Conservation (phyloP, 2,113 vertebrate species). For the Python bivittatus region DNA sequence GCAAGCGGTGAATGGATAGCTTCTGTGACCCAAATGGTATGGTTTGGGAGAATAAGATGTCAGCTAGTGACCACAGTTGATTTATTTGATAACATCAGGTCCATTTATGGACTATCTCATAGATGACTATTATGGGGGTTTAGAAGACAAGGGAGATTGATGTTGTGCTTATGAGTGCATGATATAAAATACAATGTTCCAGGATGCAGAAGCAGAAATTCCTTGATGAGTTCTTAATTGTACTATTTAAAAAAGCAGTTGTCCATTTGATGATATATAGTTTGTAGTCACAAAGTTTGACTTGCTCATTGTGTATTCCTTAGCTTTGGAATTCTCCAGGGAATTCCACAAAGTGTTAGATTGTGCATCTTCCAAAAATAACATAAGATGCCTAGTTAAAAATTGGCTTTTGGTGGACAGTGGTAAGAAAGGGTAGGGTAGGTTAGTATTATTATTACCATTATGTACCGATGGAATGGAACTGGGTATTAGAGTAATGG, state of each 20-base stretch:
- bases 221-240: background rate
- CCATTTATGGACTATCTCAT: conserved; percentile 54
- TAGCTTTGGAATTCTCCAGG: background rate
- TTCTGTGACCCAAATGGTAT: conserved; percentile 56
- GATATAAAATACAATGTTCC: conserved; percentile 28
- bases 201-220: background rate
- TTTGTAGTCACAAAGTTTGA: background rate
- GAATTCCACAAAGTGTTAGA: background rate
- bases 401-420: background rate
- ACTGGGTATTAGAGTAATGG: background rate
- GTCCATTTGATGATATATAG: background rate
- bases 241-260: background rate
- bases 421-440: background rate
- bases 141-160: conserved; percentile 47
- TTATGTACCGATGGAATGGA: background rate
- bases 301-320: background rate
- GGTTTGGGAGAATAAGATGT: conserved; percentile 47
- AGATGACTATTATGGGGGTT: conserved; percentile 10
- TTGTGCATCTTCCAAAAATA: background rate
- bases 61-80: conserved; percentile 49
- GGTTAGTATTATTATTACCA: background rate
- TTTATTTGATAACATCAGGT: conserved; percentile 69
- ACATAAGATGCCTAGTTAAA: too few species aligned
- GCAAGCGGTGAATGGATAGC: conserved; percentile 45
- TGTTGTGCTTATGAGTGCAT: conserved; percentile 60